phyloP scores from a whole-genome alignment of 2,797 vertebrate genomes.

The Pangasius larnaudii region DNA sequence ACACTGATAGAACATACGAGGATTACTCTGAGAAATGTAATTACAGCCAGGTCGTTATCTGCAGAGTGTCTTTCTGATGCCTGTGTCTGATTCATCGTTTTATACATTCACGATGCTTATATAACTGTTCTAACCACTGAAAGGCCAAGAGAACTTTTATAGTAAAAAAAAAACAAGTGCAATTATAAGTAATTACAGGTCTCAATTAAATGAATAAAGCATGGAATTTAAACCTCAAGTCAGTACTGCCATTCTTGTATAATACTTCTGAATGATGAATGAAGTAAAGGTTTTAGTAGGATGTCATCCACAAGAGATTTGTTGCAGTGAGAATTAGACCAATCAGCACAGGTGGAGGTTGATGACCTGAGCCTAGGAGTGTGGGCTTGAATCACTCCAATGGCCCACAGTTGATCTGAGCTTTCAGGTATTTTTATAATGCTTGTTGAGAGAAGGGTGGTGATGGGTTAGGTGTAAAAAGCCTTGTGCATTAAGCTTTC shows the following conservation, averaged over 20 bases:
- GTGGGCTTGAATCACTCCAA: not conserved
- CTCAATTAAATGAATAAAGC: constrained; percentile 52
- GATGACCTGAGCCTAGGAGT: constrained; percentile 14
- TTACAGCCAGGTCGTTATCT: constrained; percentile 57
- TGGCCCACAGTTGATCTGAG: constrained; percentile 13
- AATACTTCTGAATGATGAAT: constrained; percentile 21
- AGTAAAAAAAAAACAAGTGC: constrained; percentile 35
- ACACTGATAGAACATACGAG: constrained; percentile 34
- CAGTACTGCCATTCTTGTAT: constrained; percentile 4
- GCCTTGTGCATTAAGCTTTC: constrained; percentile 39
- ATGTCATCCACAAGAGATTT: not conserved
- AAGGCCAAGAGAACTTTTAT: constrained; percentile 39
- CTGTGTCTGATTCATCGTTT: constrained; percentile 27
- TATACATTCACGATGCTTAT: constrained; percentile 48
- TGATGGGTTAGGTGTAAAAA: constrained; percentile 23
- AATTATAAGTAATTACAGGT: constrained; percentile 58
- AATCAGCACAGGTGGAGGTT: not conserved
- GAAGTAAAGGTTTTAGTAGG: not conserved
- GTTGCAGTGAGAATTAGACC: not conserved
- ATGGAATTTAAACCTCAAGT: constrained; percentile 45
- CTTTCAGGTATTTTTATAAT: constrained; percentile 44
- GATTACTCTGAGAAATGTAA: constrained; percentile 51
- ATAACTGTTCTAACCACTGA: constrained; percentile 16
- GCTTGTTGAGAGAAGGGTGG: constrained; percentile 32
- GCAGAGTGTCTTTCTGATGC: constrained; percentile 42